Conservation (phyloP, 2,888 invertebrate genomes). For the Venustoraphidia nigricollis region DNA sequence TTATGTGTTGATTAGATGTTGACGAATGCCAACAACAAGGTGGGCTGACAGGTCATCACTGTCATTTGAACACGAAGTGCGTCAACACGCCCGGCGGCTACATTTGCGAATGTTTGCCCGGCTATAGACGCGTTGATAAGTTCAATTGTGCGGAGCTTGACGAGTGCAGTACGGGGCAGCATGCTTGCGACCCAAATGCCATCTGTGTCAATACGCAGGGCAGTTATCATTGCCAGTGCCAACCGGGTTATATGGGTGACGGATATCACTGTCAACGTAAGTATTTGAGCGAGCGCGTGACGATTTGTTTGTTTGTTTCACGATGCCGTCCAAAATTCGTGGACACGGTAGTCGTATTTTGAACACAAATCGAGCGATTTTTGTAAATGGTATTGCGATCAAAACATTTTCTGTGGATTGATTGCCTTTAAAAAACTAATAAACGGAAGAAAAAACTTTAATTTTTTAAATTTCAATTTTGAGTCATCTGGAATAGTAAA, state of each 20-base stretch:
- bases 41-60: constrained; percentile 67
- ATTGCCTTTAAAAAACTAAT: too few relatives aligned
- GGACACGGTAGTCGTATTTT: too few relatives aligned
- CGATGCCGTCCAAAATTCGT: too few relatives aligned
- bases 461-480: too few relatives aligned
- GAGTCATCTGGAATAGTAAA: too few relatives aligned
- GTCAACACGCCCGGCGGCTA: constrained; percentile 72
- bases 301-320: too few relatives aligned
- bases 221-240: constrained; percentile 62
- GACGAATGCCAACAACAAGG: constrained; percentile 73
- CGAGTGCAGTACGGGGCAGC: constrained; percentile 56
- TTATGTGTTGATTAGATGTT: constrained; percentile 43
- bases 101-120: constrained; percentile 68
- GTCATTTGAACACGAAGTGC: constrained; percentile 69
- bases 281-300: constrained; percentile 26
- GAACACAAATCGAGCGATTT: too few relatives aligned
- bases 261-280: constrained; percentile 68
- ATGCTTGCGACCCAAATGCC: constrained; percentile 61
- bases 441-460: too few relatives aligned
- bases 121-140: constrained; percentile 60
- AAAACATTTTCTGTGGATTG: too few relatives aligned
- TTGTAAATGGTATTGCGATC: too few relatives aligned
- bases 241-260: constrained; percentile 58
- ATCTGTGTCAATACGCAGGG: constrained; percentile 69
- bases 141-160: constrained; percentile 69